These are phyloP conservation scores for Idris sp. DNA, from an alignment of 1,140 invertebrate genomes.

Conservation along the genomic window DNA sequence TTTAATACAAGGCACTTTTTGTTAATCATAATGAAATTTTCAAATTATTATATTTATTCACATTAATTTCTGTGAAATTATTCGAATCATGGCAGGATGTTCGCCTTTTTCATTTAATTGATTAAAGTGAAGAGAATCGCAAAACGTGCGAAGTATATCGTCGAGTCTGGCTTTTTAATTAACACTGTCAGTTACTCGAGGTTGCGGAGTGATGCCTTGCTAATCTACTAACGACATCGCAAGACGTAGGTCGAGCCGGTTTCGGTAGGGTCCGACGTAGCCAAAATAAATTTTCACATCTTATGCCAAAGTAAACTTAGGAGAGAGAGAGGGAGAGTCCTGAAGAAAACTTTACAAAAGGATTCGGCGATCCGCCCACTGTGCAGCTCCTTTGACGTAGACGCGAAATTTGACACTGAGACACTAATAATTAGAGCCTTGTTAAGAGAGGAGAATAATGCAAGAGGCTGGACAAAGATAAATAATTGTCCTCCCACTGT, in stretches of 20 bases:
- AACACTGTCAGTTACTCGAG: slow-evolving; percentile 38
- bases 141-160: slow-evolving; percentile 24
- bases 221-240: slow-evolving; percentile 53
- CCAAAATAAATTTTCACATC: slow-evolving; percentile 60
- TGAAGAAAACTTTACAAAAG: slow-evolving; percentile 56
- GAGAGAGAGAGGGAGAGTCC: too few relatives aligned
- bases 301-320: slow-evolving; percentile 55
- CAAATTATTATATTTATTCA: too few relatives aligned
- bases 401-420: slow-evolving; percentile 55
- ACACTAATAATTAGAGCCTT: slow-evolving; percentile 55
- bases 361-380: slow-evolving; percentile 41
- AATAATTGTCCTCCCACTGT: too few relatives aligned
- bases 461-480: background rate
- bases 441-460: slow-evolving; percentile 38
- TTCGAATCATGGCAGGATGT: too few relatives aligned
- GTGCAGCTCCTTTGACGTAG: slow-evolving; percentile 43
- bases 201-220: slow-evolving; percentile 33
- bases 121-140: slow-evolving; percentile 19
- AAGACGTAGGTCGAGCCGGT: slow-evolving; percentile 49
- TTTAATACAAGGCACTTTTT: too few relatives aligned
- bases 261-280: slow-evolving; percentile 37
- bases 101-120: too few relatives aligned
- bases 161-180: slow-evolving; percentile 49
- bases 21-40: too few relatives aligned
- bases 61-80: too few relatives aligned